Evolutionary conservation across 2,113 vertebrate species (phyloP).

Genomic region (Charadrius vociferus): DNA sequence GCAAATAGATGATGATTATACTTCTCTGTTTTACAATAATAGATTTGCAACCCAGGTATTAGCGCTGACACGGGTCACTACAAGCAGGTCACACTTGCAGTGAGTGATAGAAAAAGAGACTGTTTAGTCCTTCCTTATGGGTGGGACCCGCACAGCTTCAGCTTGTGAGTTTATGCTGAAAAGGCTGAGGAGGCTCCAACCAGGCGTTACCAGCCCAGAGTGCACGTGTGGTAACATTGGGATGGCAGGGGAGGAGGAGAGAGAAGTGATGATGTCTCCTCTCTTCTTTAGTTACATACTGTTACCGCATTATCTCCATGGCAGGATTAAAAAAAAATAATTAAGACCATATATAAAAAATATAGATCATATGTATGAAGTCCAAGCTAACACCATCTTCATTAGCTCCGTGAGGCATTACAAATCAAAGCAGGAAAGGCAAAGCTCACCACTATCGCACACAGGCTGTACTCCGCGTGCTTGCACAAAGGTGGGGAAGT

Average conservation of each 20-base stretch:
- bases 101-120: neutral
- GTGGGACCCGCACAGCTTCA: neutral
- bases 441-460: conserved; percentile 85
- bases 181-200: neutral
- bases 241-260: neutral
- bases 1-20: neutral
- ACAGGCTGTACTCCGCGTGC: conserved; percentile 76
- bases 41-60: neutral
- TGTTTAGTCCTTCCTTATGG: neutral
- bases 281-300: neutral
- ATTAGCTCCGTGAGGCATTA: neutral
- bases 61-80: fast-evolving
- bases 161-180: neutral
- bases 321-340: neutral
- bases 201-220: neutral
- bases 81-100: too few species aligned
- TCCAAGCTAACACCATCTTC: neutral
- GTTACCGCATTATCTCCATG: neutral
- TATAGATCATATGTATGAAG: neutral
- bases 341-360: neutral
- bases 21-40: neutral
- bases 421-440: neutral
- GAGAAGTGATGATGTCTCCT: neutral
- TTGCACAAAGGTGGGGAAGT: conserved; percentile 48
- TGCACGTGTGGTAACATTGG: neutral